Conservation (phyloP, 2,888 invertebrate genomes). For the Aplocera efformata region DNA sequence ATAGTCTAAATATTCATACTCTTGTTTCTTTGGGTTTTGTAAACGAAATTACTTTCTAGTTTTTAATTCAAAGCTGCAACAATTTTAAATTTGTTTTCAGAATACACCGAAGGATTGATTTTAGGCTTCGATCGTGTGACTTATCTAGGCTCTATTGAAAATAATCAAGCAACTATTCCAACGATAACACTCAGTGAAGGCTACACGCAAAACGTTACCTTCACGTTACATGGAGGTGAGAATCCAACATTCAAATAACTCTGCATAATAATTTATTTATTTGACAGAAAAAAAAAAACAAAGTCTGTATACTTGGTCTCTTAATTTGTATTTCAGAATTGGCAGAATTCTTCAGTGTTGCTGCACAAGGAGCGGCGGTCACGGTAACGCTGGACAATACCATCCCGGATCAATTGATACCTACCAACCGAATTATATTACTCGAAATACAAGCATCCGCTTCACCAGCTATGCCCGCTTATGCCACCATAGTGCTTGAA, state of each 20-base stretch:
- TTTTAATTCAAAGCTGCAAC: no score
- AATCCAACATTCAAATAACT: neutral
- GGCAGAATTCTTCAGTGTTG: slow-evolving; percentile 17
- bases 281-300: no score
- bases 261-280: neutral
- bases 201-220: slow-evolving; percentile 29
- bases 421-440: slow-evolving; percentile 18
- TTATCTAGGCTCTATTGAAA: slow-evolving; percentile 35
- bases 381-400: slow-evolving; percentile 10
- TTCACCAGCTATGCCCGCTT: slow-evolving; percentile 10
- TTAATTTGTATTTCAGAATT: slow-evolving; percentile 18
- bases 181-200: slow-evolving; percentile 36
- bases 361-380: slow-evolving; percentile 15
- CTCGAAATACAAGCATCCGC: slow-evolving; percentile 20
- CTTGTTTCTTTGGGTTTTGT: no score
- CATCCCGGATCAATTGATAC: slow-evolving; percentile 26
- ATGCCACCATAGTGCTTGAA: slow-evolving; percentile 30
- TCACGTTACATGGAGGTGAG: slow-evolving; percentile 35
- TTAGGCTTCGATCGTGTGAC: slow-evolving; percentile 36
- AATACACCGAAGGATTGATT: slow-evolving; percentile 10
- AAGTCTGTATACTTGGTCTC: no score
- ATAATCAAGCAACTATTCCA: slow-evolving; percentile 22
- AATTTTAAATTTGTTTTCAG: neutral
- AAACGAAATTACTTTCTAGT: no score
- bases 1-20: no score